Base-by-base conservation (phyloP, 92 coral and sea anemone genomes). In the Palythoa grandiflora region DNA sequence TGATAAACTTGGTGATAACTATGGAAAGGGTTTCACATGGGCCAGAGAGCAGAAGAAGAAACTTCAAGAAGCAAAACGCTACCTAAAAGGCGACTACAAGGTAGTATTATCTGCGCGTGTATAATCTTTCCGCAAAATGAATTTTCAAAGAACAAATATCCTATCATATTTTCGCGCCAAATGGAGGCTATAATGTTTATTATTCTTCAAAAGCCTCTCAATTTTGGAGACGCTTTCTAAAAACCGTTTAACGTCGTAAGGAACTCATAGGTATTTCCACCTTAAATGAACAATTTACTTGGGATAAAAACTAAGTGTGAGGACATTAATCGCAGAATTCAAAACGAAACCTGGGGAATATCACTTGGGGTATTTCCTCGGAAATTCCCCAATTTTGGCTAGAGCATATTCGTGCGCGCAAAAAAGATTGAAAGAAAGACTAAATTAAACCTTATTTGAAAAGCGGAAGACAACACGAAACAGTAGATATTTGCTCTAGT, bases 21-120 rank as follows among this genome's bases (percentile, higher is more conserved):
- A 78, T 28, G 88, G 86, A 54, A 78, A 74, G 53, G 89, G 94
- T 73, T 86, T 77, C 71, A 79, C 89, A 6, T 88, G 94, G 92
- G 90, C 92, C 38, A 91, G 86, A 75, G 36, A 72, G 37, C 91
- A 81, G 84, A 91, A 71, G 36, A 55, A 40, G 53, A 88, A 84
- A 68, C 85, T 88, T 68, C 83, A 91, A 71, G 55, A 48, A 36
- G 87, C 93, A 72, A 91, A 91, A 68, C 83, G 91, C 63, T 91
- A 84, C 85, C 85, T 88, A n/a, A 87, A 88, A 88, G 77, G 87
- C 54, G 88, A 91, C 83, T 91, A 77, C 89, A 91, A 91, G 94
- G 89, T 91, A 73, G 40, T 21, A 50, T 9, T 76, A 74, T 48
- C 60, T 75, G 80, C 40, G 65, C 80, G 39, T 75, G 80, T 7